Evolutionary conservation across 2,797 vertebrate genomes (phyloP).

Genomic region (Adrianichthys oophorus): DNA sequence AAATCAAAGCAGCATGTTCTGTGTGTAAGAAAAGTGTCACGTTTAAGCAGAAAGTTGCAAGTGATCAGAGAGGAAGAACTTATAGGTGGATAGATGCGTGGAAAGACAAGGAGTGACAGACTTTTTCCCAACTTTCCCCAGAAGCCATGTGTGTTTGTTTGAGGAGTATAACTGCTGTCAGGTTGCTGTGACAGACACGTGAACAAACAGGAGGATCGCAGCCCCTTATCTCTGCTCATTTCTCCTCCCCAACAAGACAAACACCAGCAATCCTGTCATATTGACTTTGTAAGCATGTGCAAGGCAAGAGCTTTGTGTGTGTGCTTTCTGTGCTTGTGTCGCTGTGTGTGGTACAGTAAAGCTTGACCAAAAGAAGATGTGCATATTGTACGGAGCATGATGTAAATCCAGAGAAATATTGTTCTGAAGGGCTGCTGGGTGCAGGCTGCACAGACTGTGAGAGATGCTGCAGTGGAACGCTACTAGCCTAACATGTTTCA

Average conservation of each 20-base stretch:
- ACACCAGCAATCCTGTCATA: slow-evolving; percentile 52
- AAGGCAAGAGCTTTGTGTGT: not conserved
- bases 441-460: not conserved
- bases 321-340: slow-evolving; percentile 5
- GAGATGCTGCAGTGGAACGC: too few species aligned
- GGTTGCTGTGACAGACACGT: slow-evolving; percentile 54
- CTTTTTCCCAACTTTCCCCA: slow-evolving; percentile 27
- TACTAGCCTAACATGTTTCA: not conserved
- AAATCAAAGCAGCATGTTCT: not conserved
- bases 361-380: slow-evolving; percentile 27
- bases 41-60: slow-evolving; percentile 2
- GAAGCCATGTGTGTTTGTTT: slow-evolving; percentile 57
- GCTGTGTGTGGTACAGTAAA: slow-evolving; percentile 21
- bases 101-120: not conserved
- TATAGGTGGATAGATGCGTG: slow-evolving; percentile 9
- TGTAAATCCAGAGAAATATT: slow-evolving; percentile 33
- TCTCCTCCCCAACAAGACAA: slow-evolving; percentile 62
- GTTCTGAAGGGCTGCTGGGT: not conserved
- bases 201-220: slow-evolving; percentile 63
- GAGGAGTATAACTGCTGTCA: slow-evolving; percentile 53
- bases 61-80: not conserved
- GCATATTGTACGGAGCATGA: slow-evolving; percentile 27
- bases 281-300: slow-evolving; percentile 39
- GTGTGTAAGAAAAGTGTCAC: slow-evolving; percentile 1
- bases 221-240: slow-evolving; percentile 59